Evolutionary conservation across 2,113 vertebrate species (phyloP), one percentile per base, ranked within the genome.

Genomic region (Sceloporus tristichus): DNA sequence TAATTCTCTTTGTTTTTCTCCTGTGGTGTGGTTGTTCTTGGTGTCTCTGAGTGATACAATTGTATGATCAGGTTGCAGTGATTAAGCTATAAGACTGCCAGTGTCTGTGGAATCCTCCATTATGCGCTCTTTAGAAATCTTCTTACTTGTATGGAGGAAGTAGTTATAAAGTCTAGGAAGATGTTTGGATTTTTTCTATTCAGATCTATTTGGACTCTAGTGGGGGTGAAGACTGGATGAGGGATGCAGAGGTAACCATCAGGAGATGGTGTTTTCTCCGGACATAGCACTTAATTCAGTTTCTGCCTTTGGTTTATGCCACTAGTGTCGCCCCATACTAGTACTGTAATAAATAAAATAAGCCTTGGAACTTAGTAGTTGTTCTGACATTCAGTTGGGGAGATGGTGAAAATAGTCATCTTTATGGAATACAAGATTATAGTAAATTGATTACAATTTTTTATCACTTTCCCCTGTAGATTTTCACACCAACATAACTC

Each of bases 61-160:
- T 56, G 27, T 10, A 6, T 71, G 65, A 18, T 62, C 25, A 29
- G n/a, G 16, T 78, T 34, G 25, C 54, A 62, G 68, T 59, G 13
- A n/a, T 2, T 42, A 66, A 42, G 59, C 66, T 25, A 27, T 0
- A 0, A 54, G 38, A 89, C 81, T 2, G 66, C 70, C 48, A 18
- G 10, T 0, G 8, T 29, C 19, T 0, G 10, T 27, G 78, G 73
- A 0, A 0, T 14, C 18, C 59, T 70, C 0, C 10, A 13, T 73
- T 53, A 11, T 14, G 73, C 4, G 0, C 70, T 29, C 38, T 53
- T 34, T 48, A 6, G 40, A 54, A 56, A 38, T 81, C n/a, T 10
- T 21, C 42, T 77, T 59, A n/a, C n/a, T 62, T 81, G 56, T 59
- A 38, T 19, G 6, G 19, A 40, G 5, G 34, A 8, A 78, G 25